Evolutionary conservation across 2,797 vertebrate species (phyloP).

Genomic region (Hypotaenidia philippensis): DNA sequence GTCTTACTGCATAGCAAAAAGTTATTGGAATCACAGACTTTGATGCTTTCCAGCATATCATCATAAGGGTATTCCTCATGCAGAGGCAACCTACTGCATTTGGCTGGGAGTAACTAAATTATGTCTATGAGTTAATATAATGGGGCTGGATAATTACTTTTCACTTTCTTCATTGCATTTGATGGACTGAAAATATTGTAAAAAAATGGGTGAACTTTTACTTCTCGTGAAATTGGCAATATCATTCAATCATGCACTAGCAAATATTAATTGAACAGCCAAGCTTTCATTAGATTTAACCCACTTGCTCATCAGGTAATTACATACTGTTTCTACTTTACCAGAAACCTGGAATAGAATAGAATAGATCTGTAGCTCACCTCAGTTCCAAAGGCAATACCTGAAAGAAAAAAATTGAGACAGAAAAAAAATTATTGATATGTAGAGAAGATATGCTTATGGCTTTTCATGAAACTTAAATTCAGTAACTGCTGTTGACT

Average conservation of each 20-base stretch:
- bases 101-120: neutral
- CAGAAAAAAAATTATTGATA: neutral
- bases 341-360: neutral
- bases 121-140: neutral
- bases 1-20: neutral
- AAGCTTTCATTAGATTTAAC: constrained; percentile 22
- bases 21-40: neutral
- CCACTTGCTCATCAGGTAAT: neutral
- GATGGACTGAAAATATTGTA: neutral
- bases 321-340: neutral
- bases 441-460: neutral
- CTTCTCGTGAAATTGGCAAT: neutral
- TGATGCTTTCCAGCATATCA: neutral
- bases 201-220: neutral
- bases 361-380: constrained; percentile 11
- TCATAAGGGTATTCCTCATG: neutral
- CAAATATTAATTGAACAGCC: constrained; percentile 30
- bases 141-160: neutral
- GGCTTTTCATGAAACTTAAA: neutral
- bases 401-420: neutral
- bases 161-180: neutral
- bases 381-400: neutral
- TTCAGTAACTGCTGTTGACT: neutral
- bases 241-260: neutral
- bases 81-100: neutral